Base-by-base conservation (phyloP, 35 echinoderm and acorn worm species). In the Lytechinus variegatus region DNA sequence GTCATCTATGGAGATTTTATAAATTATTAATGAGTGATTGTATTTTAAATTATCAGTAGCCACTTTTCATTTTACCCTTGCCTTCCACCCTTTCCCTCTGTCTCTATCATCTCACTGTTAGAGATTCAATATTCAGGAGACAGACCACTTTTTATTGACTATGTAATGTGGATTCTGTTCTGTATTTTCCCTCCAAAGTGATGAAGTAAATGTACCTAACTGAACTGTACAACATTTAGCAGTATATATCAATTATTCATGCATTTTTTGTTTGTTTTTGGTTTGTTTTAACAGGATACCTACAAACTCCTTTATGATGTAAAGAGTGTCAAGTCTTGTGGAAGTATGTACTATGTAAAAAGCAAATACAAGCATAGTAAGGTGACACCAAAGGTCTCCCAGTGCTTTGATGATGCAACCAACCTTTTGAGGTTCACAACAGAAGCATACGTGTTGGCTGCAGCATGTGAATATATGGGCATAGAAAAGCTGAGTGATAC, bases 221-320 rank as follows among this genome's bases (percentile, higher is more conserved):
- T 44, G 33, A 44, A 44, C 33, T 44, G 33, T 44, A 44, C 33
- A 44, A 44, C 16, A 51, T 90, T 90, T 54, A 5, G 14, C 88
- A 90, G 33, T 51, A 29, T 33, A 90, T 90, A 90, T 52, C 52
- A 54, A 29, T 90, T 12, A 90, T 90, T 44, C 52, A 51, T 52
- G 88, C 29, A 90, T 90, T 90, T 6, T 16, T 79, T 79, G 52
- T 90, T 90, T 90, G 0, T 52, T 90, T 0, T 0, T 0, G 33
- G 33, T 44, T 44, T 44, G 33, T 58, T 56, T 90, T 90, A 14
- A 12, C 88, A 90, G 88, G 88, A 90, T 33, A 90, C 88, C 8
- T 90, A 90, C 88, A 90, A 90, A 90, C 88, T 90, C 27, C 88
- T 90, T 29, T 90, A 90, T 90, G 88, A 90, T 90, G 88, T 10